Conservation (phyloP, 2,113 vertebrate species). For the Mellivora capensis region DNA sequence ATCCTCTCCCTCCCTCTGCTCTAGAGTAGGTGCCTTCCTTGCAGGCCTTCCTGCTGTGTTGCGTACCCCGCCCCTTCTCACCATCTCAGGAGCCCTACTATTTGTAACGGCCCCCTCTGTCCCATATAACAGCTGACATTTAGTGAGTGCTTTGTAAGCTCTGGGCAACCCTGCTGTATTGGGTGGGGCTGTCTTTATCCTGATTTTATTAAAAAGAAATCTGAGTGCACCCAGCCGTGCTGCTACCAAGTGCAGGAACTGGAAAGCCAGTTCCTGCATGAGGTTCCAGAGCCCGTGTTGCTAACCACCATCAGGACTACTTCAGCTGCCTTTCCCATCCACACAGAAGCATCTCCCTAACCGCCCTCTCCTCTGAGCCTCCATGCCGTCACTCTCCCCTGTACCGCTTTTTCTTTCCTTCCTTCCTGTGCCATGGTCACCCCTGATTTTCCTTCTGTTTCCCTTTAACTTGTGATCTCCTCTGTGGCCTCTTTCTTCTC, state of each 20-base stretch:
- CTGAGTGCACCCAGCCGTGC: fast-evolving
- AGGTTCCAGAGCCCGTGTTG: neutral
- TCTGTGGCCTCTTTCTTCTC: neutral
- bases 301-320: fast-evolving
- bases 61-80: neutral
- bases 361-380: too few species aligned
- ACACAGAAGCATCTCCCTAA: fast-evolving
- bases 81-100: neutral
- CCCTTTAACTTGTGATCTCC: neutral
- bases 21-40: neutral
- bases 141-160: neutral
- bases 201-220: neutral
- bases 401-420: neutral
- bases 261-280: fast-evolving
- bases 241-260: fast-evolving
- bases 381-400: fast-evolving
- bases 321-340: fast-evolving
- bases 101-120: neutral
- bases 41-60: neutral
- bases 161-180: neutral
- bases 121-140: neutral
- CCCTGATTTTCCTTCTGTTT: fast-evolving
- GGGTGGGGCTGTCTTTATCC: neutral
- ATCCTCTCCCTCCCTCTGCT: neutral
- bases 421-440: neutral